Evolutionary conservation across 2,113 vertebrate species (phyloP).

Genomic region (Cettia cetti): DNA sequence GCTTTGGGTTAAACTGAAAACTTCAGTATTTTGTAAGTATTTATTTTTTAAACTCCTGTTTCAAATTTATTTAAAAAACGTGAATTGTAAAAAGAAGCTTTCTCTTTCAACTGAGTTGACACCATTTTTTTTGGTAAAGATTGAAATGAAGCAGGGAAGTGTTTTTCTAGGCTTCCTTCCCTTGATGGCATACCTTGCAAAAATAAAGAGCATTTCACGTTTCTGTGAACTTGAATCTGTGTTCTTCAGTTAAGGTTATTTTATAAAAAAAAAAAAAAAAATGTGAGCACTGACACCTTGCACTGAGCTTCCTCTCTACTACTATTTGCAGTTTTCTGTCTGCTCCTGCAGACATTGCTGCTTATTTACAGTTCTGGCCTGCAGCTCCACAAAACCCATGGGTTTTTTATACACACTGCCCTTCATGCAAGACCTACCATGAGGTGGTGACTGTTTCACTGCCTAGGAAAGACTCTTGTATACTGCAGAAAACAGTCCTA

Average conservation of each 20-base stretch:
- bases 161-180: not conserved
- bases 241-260: not conserved
- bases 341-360: not conserved
- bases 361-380: not conserved
- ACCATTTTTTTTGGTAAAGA: not conserved
- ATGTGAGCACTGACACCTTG: not conserved
- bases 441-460: not conserved
- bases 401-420: rapidly evolving
- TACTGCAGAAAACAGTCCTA: not conserved
- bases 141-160: not conserved
- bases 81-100: not conserved
- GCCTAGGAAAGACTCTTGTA: not conserved
- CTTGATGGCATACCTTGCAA: not conserved
- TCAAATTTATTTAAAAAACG: not conserved
- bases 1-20: not conserved
- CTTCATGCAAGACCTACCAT: not conserved
- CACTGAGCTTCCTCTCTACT: not conserved
- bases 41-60: not conserved
- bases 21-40: not conserved
- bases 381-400: not conserved
- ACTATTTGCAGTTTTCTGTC: not conserved
- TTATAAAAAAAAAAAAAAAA: rapidly evolving
- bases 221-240: not conserved
- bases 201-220: not conserved
- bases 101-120: not conserved